Base-by-base conservation (phyloP, 2,113 vertebrate genomes). In the Polypterus bichir region DNA sequence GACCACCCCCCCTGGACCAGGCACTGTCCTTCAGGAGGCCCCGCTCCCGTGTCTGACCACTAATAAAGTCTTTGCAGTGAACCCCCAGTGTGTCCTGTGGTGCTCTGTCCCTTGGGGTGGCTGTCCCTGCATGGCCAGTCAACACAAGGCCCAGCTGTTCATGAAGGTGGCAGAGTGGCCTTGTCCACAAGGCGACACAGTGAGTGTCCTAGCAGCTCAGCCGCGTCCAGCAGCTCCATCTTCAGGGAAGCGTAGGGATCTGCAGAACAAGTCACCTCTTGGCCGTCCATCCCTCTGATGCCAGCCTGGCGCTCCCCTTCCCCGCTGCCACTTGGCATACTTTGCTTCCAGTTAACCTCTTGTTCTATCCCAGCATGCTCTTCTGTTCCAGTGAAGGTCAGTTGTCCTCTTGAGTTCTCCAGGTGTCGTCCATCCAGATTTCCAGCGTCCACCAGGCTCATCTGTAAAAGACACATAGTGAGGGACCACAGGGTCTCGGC, bases 161-260 rank as follows among this genome's bases (percentile, higher is more conserved):
- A 51, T 51, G 49, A n/a, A 10, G 46, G 57, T 62, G 76, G 70
- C 64, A 68, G 71, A 61, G 70, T 74, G 65, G 89, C 47, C 48
- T 81, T 66, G 3, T 69, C 75, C 62, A 92, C 76, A 46, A 97
- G 74, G 7, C 76, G 66, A 62, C 74, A 81, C 60, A 96, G 79
- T 0, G 74, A 77, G 44, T 68, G 76, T 67, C 71, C 79, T 45
- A 94, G 73, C 11, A 3, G 62, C 11, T 81, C 77, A 45, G 88
- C 90, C 64, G 80, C 69, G 53, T 61, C 58, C 11, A 91, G 71
- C 44, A 93, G 75, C 9, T 79, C 73, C 45, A 67, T 59, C 64
- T 69, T 70, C 48, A 73, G 56, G 44, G 62, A 9, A 67, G 72
- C 73, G 4, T 61, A 49, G 2, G 62, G 66, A n/a, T 62, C 91